Evolutionary conservation across 1,140 invertebrate genomes (phyloP).

Genomic region (Rhopalosiphum padi): DNA sequence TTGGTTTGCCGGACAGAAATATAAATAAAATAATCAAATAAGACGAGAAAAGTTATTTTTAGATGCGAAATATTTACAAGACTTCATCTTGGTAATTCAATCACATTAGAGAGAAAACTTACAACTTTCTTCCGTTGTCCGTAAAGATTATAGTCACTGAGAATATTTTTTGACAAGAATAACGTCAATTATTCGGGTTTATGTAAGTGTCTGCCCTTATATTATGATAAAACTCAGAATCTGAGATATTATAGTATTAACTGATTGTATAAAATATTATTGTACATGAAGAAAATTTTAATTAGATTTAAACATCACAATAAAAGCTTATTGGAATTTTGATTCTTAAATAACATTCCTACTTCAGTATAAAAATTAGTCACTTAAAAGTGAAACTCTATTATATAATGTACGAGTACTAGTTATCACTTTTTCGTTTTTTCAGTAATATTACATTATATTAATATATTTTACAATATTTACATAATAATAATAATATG

Average conservation of each 20-base stretch:
- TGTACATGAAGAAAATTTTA: background rate
- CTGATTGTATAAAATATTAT: background rate
- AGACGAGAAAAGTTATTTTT: conserved; percentile 7
- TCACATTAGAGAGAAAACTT: conserved; percentile 4
- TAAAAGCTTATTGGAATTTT: background rate
- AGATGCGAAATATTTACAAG: conserved; percentile 29
- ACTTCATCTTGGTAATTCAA: conserved; percentile 35
- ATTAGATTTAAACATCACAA: background rate
- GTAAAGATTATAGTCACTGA: background rate
- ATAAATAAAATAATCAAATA: conserved; percentile 32
- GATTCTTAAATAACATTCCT: background rate
- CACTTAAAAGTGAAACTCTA: background rate
- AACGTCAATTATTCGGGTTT: conserved; percentile 21
- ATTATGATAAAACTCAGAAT: background rate
- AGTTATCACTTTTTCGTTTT: background rate
- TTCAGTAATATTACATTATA: background rate
- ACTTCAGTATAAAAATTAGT: background rate
- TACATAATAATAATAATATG: no score
- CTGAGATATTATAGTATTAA: background rate
- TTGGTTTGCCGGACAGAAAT: background rate
- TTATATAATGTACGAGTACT: background rate
- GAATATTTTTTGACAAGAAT: conserved; percentile 24
- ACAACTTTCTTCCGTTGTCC: conserved; percentile 13
- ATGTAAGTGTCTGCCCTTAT: background rate
- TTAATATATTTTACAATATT: no score